Evolutionary conservation across 2,797 vertebrate genomes (phyloP), one percentile per base, ranked within the genome.

Genomic region (Myioborus miniatus): DNA sequence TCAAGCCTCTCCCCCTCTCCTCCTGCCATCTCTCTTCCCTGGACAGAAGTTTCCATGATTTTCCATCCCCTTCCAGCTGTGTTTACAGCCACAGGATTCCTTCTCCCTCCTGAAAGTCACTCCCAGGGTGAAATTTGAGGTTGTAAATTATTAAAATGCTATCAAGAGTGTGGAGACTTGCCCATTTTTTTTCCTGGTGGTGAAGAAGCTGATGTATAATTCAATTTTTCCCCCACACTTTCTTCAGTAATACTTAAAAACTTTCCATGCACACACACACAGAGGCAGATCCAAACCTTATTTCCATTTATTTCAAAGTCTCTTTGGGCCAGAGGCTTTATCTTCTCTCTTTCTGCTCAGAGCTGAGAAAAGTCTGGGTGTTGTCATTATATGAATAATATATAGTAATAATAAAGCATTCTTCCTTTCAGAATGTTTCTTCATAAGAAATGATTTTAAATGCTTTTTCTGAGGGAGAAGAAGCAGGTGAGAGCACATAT

Each of bases 101-200:
- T 82, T 78, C 58, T 69, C 90, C 71, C 87, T 92, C 84, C 60
- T 92, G 94, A 96, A 96, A 97, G 92, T 95, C 95, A 89, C 62
- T 97, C 83, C 93, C 83, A 92, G 91, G 92, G 88, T 96, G 95
- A 97, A 96, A 96, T 96, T 80, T 92, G 88, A 95, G 81, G 89
- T 94, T 81, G 90, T 97, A 95, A 97, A 97, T 97, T 97, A 97
- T 97, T 97, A 96, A 97, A 97, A 97, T 96, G 94, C 96, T 97
- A 97, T 97, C 96, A 96, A 96, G 94, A 93, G 70, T 37, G 10
- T 55, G 74, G 94, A 97, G 96, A 78, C 92, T 78, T 88, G 68
- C 91, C 78, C 71, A 18, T 93, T 83, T 84, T 56, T 55, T 52
- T 90, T 92, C 32, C 71, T 95, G 50, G 53, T 95, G 82, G 79